Base-by-base conservation (phyloP, 2,888 invertebrate species). In the Lymantria monacha region DNA sequence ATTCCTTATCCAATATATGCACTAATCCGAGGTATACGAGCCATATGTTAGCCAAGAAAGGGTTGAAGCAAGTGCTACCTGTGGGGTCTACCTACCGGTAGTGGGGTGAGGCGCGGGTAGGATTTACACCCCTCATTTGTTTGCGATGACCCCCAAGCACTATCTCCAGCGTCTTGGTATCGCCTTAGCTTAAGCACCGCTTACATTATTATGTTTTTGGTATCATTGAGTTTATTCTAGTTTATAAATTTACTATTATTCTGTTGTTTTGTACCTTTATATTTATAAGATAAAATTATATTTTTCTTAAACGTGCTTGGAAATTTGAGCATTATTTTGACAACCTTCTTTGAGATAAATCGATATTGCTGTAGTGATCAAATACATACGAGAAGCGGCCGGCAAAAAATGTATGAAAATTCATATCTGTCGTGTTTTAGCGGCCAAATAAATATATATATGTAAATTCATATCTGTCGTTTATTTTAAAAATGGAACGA, bases 41-140 rank as follows among this genome's bases (percentile, higher is more conserved):
- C 77, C 87, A 86, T 87, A 89, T 81, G 89, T 87, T 88, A 87
- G 82, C 84, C 78, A 86, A 87, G 87, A 87, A 88, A 89, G 88
- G 89, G 88, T 88, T 87, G 82, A 10, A 85, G 87, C 81, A 83
- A 81, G 82, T 79, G 74, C 80, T 83, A 85, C 85, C 85, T 83
- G 80, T 65, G 71, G 75, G 68, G 49, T 30, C n/a, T 30, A 46
- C 13, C 48, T 57, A 71, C 69, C 66, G 63, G 66, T 51, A 46
- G 46, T 55, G 45, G 67, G 61, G 57, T 66, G 43, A 66, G 60
- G 57, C 66, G 63, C 52, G 48, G 48, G 85, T 87, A 81, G 92
- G 92, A 92, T 92, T 93, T 92, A 93, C 92, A 89, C 93, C 90
- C 93, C 93, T 93, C 93, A 93, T 93, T 93, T 93, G 93, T 93